phyloP scores from a whole-genome alignment of 2,797 vertebrate species.

The Potorous gilbertii region DNA sequence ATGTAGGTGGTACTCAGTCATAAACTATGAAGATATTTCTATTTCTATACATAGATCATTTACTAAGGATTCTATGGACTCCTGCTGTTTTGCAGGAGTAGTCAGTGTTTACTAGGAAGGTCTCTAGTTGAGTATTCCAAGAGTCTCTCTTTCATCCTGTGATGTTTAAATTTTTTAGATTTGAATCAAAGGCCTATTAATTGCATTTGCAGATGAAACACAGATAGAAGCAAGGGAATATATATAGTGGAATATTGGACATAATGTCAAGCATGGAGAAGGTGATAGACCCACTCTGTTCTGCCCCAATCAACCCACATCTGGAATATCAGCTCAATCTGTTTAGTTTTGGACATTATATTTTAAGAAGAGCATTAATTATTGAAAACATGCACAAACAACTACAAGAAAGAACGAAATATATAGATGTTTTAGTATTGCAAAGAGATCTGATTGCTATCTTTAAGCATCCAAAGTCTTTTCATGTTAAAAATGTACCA shows the following conservation, averaged over 20 bases:
- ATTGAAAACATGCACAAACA: background rate
- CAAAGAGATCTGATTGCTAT: background rate
- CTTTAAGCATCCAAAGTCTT: background rate
- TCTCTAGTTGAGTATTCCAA: background rate
- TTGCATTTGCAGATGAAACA: background rate
- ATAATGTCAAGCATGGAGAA: background rate
- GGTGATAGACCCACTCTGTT: background rate
- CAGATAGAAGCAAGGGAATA: background rate
- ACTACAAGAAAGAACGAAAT: background rate
- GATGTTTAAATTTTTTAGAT: background rate
- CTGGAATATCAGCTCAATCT: background rate
- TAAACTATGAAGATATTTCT: background rate
- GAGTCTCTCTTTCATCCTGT: background rate
- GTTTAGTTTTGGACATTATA: background rate
- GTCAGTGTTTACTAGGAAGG: background rate
- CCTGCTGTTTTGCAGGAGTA: background rate
- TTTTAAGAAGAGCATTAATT: background rate
- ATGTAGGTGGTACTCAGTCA: background rate
- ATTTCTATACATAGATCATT: background rate
- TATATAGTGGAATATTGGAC: background rate
- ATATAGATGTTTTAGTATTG: background rate
- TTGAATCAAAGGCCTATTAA: background rate
- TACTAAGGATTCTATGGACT: background rate
- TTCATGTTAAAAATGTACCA: background rate
- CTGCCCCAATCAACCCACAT: background rate